phyloP scores from a whole-genome alignment of 2,888 invertebrate genomes.

The Macaria liturata region DNA sequence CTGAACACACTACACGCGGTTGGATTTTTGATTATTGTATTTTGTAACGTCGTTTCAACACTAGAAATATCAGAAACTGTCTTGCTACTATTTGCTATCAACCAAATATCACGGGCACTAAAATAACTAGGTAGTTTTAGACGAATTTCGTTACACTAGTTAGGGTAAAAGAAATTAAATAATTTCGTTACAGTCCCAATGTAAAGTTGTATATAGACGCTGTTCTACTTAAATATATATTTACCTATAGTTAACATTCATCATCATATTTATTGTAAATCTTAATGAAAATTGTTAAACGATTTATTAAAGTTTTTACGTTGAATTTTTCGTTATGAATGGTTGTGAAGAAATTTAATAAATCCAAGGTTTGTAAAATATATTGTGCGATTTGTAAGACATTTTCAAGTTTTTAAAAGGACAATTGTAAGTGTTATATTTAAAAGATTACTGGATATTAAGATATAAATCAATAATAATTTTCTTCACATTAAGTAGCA shows the following conservation, averaged over 20 bases:
- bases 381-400: slow-evolving; percentile 27
- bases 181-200: slow-evolving; percentile 45
- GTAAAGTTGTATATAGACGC: slow-evolving; percentile 50
- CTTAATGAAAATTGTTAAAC: slow-evolving; percentile 45
- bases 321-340: slow-evolving; percentile 38
- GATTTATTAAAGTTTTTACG: slow-evolving; percentile 32
- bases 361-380: slow-evolving; percentile 34
- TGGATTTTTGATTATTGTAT: too few species aligned
- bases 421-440: slow-evolving; percentile 19
- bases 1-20: too few species aligned
- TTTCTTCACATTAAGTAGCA: too few species aligned
- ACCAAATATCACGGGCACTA: slow-evolving; percentile 20
- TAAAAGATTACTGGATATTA: slow-evolving; percentile 18
- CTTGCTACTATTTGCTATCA: too few species aligned
- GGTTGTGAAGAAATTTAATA: slow-evolving; percentile 41
- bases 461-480: slow-evolving; percentile 9
- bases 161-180: slow-evolving; percentile 41
- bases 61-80: too few species aligned
- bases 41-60: too few species aligned
- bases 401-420: slow-evolving; percentile 30
- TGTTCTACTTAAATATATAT: slow-evolving; percentile 34
- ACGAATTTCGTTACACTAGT: slow-evolving; percentile 41
- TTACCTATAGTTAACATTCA: slow-evolving; percentile 34
- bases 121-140: slow-evolving; percentile 27
- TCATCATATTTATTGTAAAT: slow-evolving; percentile 47